Percentiles rank a stretch among this genome's conserved stretches.
phyloP scores from a whole-genome alignment of 1,140 invertebrate genomes.

The Drosophila aff. region DNA sequence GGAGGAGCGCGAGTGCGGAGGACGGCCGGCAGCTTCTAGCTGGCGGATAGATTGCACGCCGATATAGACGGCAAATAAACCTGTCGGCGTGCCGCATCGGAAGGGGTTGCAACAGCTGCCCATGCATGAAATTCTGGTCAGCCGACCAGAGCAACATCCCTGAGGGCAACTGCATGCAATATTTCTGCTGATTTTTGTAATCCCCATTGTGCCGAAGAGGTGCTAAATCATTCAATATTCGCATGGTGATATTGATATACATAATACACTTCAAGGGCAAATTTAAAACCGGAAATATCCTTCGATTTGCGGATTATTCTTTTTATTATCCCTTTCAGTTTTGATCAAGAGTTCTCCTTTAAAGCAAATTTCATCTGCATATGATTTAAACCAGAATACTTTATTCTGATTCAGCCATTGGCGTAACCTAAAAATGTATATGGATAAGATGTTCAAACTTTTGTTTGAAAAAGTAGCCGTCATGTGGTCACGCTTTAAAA shows the following conservation, averaged over 20 bases:
- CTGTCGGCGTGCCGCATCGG: constrained; percentile 25
- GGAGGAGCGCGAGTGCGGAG: constrained; percentile 1
- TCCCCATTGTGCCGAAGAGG: no score
- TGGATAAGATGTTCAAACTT: constrained; percentile 10
- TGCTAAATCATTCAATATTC: background rate
- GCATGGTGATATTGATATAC: background rate
- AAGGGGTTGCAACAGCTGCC: constrained; percentile 39
- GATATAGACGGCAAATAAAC: constrained; percentile 43
- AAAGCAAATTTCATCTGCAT: background rate
- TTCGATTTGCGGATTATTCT: background rate
- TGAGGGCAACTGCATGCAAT: background rate
- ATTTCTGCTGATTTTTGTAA: constrained; percentile 5
- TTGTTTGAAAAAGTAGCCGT: constrained; percentile 22
- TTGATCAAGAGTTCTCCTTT: background rate
- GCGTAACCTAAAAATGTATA: background rate
- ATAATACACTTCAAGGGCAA: background rate
- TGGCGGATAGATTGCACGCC: constrained; percentile 63
- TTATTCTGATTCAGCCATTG: background rate
- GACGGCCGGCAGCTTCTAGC: background rate
- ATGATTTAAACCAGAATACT: background rate
- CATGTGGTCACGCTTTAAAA: constrained; percentile 80
- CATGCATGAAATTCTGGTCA: constrained; percentile 56
- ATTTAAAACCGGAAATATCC: background rate
- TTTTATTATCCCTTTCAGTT: background rate
- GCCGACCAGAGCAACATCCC: constrained; percentile 41